Percentiles rank a stretch among this genome's conserved stretches.
Conservation (phyloP, 2,797 vertebrate genomes). For the Enteromius treurensis region DNA sequence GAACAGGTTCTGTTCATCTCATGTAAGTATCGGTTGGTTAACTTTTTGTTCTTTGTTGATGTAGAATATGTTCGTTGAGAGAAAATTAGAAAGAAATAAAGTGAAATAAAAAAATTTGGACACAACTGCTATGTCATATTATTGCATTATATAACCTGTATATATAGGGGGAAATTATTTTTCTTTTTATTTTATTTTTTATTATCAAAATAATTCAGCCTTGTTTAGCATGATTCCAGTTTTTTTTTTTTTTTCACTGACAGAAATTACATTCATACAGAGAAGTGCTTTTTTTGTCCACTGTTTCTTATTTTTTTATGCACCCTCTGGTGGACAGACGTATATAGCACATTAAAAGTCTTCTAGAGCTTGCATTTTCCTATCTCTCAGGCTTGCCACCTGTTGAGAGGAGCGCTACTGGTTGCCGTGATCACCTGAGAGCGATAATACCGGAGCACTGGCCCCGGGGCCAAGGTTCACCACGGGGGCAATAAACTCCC, state of each 20-base stretch:
- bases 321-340: slow-evolving; percentile 10
- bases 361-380: neutral
- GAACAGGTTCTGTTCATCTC: neutral
- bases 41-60: neutral
- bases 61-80: neutral
- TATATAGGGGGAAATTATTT: no score
- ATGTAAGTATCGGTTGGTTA: neutral
- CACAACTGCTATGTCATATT: neutral
- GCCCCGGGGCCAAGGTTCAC: slow-evolving; percentile 61
- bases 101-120: neutral
- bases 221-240: neutral
- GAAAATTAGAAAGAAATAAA: neutral
- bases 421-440: slow-evolving; percentile 57
- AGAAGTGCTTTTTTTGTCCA: no score
- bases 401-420: slow-evolving; percentile 54
- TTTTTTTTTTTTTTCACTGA: neutral
- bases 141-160: neutral
- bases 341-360: neutral
- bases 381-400: slow-evolving; percentile 53
- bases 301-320: neutral
- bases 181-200: neutral
- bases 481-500: slow-evolving; percentile 63
- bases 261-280: neutral
- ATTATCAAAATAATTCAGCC: no score
- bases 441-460: slow-evolving; percentile 39